Percentiles rank a stretch among this genome's conserved stretches.
Evolutionary conservation across 2,888 invertebrate genomes (phyloP).

Genomic region (Pristionchus exspectatus): DNA sequence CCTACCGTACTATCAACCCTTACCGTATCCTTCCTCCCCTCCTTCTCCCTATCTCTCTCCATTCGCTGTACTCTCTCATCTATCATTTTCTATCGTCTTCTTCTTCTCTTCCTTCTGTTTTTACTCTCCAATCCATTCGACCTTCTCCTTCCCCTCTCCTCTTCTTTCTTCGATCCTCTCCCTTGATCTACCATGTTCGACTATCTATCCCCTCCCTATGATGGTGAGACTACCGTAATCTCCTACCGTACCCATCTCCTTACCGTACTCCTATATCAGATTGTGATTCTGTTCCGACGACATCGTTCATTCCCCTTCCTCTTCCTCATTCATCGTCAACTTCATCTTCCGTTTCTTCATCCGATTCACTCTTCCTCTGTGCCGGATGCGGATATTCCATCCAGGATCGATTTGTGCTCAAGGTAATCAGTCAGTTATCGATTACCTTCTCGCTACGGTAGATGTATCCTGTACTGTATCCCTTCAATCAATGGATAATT

Average conservation of each 20-base stretch:
- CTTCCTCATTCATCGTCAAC: constrained; percentile 8
- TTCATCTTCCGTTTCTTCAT: constrained; percentile 40
- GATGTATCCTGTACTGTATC: neutral
- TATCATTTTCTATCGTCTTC: constrained; percentile 26
- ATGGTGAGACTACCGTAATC: constrained; percentile 39
- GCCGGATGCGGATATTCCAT: constrained; percentile 71
- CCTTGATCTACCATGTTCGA: constrained; percentile 39
- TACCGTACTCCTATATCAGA: constrained; percentile 23
- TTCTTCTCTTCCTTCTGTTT: constrained; percentile 15
- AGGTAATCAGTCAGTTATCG: constrained; percentile 56
- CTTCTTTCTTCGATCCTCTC: neutral
- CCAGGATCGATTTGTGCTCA: constrained; percentile 68
- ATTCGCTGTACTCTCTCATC: constrained; percentile 8
- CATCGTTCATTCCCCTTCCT: constrained; percentile 26
- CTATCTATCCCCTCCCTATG: neutral
- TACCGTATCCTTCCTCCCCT: constrained; percentile 21
- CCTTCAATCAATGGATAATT: constrained; percentile 3
- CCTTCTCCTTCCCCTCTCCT: constrained; percentile 3
- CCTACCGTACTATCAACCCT: neutral
- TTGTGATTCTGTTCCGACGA: constrained; percentile 37
- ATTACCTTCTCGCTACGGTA: neutral
- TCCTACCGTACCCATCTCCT: neutral
- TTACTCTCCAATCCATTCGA: constrained; percentile 18
- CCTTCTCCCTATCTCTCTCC: neutral
- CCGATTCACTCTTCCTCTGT: constrained; percentile 56